These are phyloP conservation scores for Diglossa cyanea DNA, from an alignment of 2,797 vertebrate genomes.

Conservation along the genomic window DNA sequence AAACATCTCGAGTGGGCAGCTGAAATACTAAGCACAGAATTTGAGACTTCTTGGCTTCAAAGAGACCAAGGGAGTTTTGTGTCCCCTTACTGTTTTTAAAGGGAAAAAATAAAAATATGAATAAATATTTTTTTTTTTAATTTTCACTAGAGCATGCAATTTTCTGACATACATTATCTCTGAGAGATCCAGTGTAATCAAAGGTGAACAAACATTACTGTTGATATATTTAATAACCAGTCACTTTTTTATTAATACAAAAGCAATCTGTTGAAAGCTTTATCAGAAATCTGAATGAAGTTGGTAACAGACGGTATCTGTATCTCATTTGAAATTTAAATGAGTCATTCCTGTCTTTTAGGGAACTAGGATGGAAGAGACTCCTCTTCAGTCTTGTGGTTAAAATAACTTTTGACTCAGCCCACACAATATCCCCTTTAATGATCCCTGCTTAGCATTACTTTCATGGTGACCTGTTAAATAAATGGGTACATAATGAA, in stretches of 20 bases:
- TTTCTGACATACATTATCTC: not conserved
- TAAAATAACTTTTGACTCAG: conserved; percentile 22
- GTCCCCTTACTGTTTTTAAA: not conserved
- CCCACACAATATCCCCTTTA: conserved; percentile 29
- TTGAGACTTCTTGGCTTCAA: not conserved
- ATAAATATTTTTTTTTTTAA: not conserved
- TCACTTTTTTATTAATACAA: not conserved
- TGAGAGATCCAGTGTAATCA: not conserved
- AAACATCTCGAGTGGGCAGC: not conserved
- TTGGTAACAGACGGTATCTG: conserved; percentile 28
- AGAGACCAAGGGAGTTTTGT: not conserved
- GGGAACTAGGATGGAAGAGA: conserved; percentile 13
- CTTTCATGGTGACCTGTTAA: conserved; percentile 20
- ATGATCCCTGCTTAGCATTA: not conserved
- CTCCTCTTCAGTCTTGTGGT: conserved; percentile 18
- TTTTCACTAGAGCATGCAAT: not conserved
- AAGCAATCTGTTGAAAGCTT: not conserved
- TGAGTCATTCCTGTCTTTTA: conserved; percentile 41
- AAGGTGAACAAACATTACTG: not conserved
- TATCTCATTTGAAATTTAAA: conserved; percentile 46
- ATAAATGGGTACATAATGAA: not conserved
- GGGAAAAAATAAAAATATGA: not conserved
- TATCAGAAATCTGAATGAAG: conserved; percentile 26
- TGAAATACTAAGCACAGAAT: not conserved
- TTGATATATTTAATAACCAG: not conserved